Base-by-base conservation (phyloP, 1,140 invertebrate genomes). In the Geopemphigus sp. region DNA sequence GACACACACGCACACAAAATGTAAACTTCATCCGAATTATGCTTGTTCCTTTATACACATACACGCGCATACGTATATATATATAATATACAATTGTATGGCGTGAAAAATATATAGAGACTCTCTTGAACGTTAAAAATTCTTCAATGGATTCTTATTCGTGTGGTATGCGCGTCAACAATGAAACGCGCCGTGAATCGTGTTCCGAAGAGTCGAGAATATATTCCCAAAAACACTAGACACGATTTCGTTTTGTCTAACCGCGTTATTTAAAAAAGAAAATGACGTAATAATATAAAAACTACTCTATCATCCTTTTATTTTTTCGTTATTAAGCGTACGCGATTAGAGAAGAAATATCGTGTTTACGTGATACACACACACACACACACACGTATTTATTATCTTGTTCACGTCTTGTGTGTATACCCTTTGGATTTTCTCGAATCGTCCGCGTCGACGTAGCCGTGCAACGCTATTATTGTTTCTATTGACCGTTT, bases 221-320 rank as follows among this genome's bases (percentile, higher is more conserved):
- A 68, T 68, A 50, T 26, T 68, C 24, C 64, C 45, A 22, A 50
- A n/a, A 3, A n/a, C 15, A n/a, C 22, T 50, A 74, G 72, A 74
- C 73, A 76, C 73, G 73, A 76, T 59, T 76, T 76, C 17, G 50
- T 76, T 76, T 76, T 76, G 54, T 76, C 54, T 22, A 57, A 68
- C 39, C 22, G 56, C 54, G 15, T 73, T 47, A 22, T 47, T 47
- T 12, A 19, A 15, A 39, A 64, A 64, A 39, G 2, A 54, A 26
- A n/a, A n/a, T 1, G n/a, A 56, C n/a, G 6, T 56, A 56, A 6
- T 6, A 19, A 22, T 57, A 57, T 61, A 63, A 45, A 39, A 57
- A 73, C 70, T 2, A 59, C n/a, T 74, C 54, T 57, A 76, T 59
- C 32, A 24, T 76, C 11, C n/a, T 76, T 76, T 59, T 76, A 76